phyloP scores from a whole-genome alignment of 2,888 invertebrate genomes.

The Rambutsinella grinnellia region DNA sequence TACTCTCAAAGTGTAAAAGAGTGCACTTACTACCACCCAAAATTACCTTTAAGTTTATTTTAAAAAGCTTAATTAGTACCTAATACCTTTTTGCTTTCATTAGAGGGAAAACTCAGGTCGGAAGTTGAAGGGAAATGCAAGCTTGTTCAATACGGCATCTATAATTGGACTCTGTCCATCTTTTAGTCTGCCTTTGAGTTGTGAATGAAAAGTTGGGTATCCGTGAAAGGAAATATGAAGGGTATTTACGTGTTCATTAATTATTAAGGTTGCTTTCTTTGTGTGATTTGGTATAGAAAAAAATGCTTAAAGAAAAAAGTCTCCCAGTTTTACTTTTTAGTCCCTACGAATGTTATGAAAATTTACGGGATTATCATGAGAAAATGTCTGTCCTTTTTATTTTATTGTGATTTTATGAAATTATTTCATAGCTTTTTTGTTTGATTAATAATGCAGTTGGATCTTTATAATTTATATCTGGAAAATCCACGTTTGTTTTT shows the following conservation, averaged over 20 bases:
- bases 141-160: background rate
- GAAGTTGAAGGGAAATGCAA: background rate
- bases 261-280: constrained; percentile 16
- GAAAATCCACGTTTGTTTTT: constrained; percentile 23
- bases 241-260: background rate
- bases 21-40: background rate
- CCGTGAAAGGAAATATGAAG: background rate
- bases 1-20: background rate
- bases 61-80: background rate
- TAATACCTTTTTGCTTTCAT: background rate
- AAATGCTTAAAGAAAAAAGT: too few species aligned
- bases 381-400: background rate
- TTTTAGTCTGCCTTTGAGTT: background rate
- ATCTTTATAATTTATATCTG: constrained; percentile 11
- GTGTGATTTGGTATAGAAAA: constrained; percentile 32
- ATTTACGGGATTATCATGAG: background rate
- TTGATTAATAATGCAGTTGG: constrained; percentile 22
- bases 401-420: constrained; percentile 49
- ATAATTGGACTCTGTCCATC: background rate
- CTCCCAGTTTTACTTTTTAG: too few species aligned
- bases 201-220: background rate
- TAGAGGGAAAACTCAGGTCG: background rate
- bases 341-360: too few species aligned
- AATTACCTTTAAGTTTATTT: background rate
- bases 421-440: constrained; percentile 43